These are phyloP conservation scores for Leptodactylus fuscus DNA, from an alignment of 2,113 vertebrate species.

Conservation along the genomic window DNA sequence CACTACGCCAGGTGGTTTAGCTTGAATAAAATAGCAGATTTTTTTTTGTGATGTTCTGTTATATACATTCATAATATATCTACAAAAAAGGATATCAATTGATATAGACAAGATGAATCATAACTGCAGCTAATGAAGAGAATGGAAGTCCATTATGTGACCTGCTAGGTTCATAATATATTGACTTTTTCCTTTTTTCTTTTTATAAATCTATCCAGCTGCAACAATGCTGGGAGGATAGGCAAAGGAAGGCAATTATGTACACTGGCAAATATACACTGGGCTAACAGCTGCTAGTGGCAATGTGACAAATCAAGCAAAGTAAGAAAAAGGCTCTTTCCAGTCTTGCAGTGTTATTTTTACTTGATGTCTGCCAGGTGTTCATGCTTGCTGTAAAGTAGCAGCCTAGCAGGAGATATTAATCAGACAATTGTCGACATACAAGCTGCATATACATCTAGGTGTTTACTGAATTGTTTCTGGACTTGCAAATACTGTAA, in stretches of 20 bases:
- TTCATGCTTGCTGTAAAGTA: conserved; percentile 71
- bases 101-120: not conserved
- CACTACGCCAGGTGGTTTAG: no score
- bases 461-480: not conserved
- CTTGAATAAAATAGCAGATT: no score
- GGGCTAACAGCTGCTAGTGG: conserved; percentile 79
- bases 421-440: conserved; percentile 67
- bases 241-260: not conserved
- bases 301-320: conserved; percentile 78
- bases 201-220: not conserved
- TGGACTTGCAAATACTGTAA: conserved; percentile 19
- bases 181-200: not conserved
- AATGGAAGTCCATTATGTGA: not conserved
- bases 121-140: not conserved
- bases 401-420: conserved; percentile 68
- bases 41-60: no score
- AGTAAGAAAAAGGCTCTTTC: conserved; percentile 71
- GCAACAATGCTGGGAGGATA: not conserved
- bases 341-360: conserved; percentile 77
- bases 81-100: not conserved
- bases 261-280: conserved; percentile 65
- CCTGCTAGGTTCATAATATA: not conserved
- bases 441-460: not conserved
- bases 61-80: no score
- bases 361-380: conserved; percentile 83